A percentile compares a stretch with the other conserved stretches of the same genome.
phyloP scores from a whole-genome alignment of 1,140 invertebrate species.

The Halesus radiatus region DNA sequence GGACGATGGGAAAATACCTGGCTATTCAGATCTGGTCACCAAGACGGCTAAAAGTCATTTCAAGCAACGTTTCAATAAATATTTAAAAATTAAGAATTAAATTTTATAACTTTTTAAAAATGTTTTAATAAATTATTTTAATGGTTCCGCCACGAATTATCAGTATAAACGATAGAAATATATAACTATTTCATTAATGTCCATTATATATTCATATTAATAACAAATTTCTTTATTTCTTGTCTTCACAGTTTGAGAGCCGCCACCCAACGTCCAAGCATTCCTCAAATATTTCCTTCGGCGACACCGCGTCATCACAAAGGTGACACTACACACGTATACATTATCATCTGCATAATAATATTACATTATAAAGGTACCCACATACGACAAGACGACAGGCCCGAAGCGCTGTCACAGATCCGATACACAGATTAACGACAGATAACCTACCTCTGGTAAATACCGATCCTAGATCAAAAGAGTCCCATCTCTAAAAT shows the following conservation, averaged over 20 bases:
- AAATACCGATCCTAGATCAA: slow-evolving; percentile 31
- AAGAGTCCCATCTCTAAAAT: not conserved
- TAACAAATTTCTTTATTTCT: too few species aligned
- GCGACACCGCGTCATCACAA: slow-evolving; percentile 33
- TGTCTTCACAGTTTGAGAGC: slow-evolving; percentile 30
- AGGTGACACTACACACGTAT: slow-evolving; percentile 45
- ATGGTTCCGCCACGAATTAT: too few species aligned
- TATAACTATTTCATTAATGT: too few species aligned
- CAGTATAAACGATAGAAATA: too few species aligned
- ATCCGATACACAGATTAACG: slow-evolving; percentile 23
- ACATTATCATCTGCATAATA: slow-evolving; percentile 18
- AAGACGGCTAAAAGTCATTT: too few species aligned
- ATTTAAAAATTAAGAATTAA: too few species aligned
- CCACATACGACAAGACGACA: slow-evolving; percentile 2
- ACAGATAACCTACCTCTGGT: not conserved
- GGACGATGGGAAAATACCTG: too few species aligned
- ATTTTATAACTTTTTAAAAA: too few species aligned
- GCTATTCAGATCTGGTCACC: too few species aligned
- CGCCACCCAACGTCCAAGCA: slow-evolving; percentile 40
- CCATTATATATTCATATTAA: too few species aligned
- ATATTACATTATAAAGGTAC: slow-evolving; percentile 39
- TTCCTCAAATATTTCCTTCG: slow-evolving; percentile 51
- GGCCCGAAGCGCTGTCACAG: slow-evolving; percentile 15
- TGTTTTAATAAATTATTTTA: too few species aligned
- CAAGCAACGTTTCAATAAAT: too few species aligned